These are phyloP conservation scores for Pollenia labialis DNA, from an alignment of 2,888 invertebrate species.

Conservation along the genomic window DNA sequence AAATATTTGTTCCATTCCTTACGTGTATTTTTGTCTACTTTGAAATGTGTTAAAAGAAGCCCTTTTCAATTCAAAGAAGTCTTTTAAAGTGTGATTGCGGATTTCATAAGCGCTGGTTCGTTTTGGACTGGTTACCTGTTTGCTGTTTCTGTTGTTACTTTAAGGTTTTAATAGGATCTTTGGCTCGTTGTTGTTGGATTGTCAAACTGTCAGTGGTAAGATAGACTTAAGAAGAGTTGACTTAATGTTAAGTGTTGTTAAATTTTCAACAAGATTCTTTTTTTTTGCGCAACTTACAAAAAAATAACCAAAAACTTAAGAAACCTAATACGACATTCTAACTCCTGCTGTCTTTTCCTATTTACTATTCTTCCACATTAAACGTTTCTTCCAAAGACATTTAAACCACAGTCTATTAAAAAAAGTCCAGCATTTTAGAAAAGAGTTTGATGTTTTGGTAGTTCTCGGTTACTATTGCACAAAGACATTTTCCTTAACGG, in stretches of 20 bases:
- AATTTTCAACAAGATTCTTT: conserved; percentile 41
- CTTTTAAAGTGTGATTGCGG: conserved; percentile 50
- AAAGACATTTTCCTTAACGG: conserved; percentile 53
- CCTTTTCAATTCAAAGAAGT: conserved; percentile 56
- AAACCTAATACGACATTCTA: conserved; percentile 54
- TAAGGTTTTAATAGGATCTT: conserved; percentile 31
- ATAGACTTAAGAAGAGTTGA: conserved; percentile 60
- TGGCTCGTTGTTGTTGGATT: conserved; percentile 41
- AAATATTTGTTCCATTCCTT: background rate
- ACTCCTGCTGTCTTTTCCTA: conserved; percentile 55
- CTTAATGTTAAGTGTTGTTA: conserved; percentile 57
- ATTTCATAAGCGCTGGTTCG: conserved; percentile 32
- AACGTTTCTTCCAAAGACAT: background rate
- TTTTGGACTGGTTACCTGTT: background rate
- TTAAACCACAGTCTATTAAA: conserved; percentile 8
- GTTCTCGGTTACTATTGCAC: conserved; percentile 3
- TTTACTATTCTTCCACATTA: conserved; percentile 2
- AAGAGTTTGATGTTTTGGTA: conserved; percentile 32
- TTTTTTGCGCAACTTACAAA: background rate
- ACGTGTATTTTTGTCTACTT: background rate
- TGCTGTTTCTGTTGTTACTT: background rate
- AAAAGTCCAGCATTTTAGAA: conserved; percentile 1
- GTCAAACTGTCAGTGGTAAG: conserved; percentile 67
- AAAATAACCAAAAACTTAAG: conserved; percentile 34
- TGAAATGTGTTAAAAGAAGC: conserved; percentile 63